These are phyloP conservation scores for Turnix velox DNA, from an alignment of 2,113 vertebrate genomes.

Conservation along the genomic window DNA sequence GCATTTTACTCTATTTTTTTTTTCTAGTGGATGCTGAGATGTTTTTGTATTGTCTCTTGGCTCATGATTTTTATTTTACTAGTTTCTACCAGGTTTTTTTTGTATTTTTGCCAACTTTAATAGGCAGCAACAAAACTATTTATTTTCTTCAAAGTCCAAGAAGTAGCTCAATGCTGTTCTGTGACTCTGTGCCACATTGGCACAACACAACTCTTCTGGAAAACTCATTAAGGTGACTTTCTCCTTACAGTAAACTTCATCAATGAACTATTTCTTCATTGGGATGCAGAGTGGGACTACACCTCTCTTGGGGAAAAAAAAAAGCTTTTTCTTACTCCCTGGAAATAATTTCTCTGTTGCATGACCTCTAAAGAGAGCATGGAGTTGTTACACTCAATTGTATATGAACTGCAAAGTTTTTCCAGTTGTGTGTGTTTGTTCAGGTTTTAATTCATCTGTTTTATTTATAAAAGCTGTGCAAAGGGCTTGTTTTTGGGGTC, in stretches of 20 bases:
- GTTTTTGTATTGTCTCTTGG: slow-evolving; percentile 66
- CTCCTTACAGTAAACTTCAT: not conserved
- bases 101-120: slow-evolving; percentile 10
- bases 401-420: not conserved
- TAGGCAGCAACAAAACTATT: not conserved
- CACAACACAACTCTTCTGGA: not conserved
- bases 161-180: not conserved
- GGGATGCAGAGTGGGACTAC: not conserved
- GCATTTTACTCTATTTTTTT: slow-evolving; percentile 61
- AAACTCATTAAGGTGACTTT: not conserved
- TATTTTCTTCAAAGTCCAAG: not conserved
- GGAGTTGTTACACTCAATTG: not conserved
- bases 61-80: slow-evolving; percentile 60
- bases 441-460: not conserved
- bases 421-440: slow-evolving; percentile 3
- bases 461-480: slow-evolving; percentile 10
- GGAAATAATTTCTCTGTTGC: slow-evolving; percentile 52
- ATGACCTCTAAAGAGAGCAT: slow-evolving; percentile 57
- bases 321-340: not conserved
- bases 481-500: not conserved
- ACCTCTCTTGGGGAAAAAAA: not conserved
- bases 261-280: not conserved
- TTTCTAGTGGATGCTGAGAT: slow-evolving; percentile 59
- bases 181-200: not conserved
- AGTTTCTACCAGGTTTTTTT: slow-evolving; percentile 31